A percentile compares a stretch with the other conserved stretches of the same genome.
These are phyloP conservation scores for Megatriorchis doriae DNA, from an alignment of 2,113 vertebrate genomes.

Conservation along the genomic window DNA sequence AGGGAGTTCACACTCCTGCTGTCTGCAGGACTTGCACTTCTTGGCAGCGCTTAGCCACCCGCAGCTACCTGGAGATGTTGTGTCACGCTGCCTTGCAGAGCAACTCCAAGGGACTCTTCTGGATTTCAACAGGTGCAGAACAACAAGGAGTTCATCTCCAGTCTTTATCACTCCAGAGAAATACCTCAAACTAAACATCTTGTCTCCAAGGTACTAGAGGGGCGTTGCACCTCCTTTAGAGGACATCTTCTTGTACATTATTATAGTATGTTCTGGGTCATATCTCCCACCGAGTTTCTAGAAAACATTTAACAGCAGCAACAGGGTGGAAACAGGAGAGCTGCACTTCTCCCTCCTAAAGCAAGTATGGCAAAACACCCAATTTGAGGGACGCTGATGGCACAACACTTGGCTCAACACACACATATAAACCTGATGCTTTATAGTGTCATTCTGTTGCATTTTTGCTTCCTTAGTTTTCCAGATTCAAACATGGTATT, in stretches of 20 bases:
- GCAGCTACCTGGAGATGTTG: not conserved
- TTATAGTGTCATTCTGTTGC: not conserved
- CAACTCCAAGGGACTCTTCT: not conserved
- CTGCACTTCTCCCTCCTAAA: not conserved
- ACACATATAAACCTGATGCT: not conserved
- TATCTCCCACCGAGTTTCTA: not conserved
- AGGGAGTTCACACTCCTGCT: not conserved
- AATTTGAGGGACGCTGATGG: not conserved
- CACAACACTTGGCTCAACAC: not conserved
- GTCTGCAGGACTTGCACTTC: not conserved
- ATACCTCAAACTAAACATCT: not conserved
- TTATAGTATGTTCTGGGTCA: not conserved
- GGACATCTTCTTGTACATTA: not conserved
- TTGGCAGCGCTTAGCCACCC: not conserved
- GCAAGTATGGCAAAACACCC: not conserved
- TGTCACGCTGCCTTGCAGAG: not conserved
- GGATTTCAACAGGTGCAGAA: not conserved
- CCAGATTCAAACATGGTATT: not conserved
- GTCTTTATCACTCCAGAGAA: not conserved
- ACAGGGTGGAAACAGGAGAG: not conserved
- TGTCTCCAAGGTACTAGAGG: rapidly evolving
- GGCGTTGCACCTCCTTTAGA: not conserved
- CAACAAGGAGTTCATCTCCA: not conserved
- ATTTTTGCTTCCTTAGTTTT: not conserved
- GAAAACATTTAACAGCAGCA: not conserved